These are phyloP conservation scores for Lycocorax pyrrhopterus DNA, from an alignment of 2,113 vertebrate species.

Conservation along the genomic window DNA sequence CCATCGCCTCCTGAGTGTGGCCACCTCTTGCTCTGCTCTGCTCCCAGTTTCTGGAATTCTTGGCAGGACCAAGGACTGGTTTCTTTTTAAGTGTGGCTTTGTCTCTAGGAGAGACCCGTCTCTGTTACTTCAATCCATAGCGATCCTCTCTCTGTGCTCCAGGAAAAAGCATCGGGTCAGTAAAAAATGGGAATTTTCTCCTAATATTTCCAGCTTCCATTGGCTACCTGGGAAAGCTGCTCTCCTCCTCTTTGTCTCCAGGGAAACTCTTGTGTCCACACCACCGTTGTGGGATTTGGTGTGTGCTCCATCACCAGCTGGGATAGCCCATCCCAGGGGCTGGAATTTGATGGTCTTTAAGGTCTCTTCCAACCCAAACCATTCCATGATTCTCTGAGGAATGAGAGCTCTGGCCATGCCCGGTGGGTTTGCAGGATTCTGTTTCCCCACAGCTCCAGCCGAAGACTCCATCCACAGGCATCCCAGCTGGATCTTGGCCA, in stretches of 20 bases:
- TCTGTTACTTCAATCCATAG: accelerated
- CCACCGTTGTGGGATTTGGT: not conserved
- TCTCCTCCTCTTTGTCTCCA: not conserved
- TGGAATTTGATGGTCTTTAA: not conserved
- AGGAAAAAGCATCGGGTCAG: not conserved
- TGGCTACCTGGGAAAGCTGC: not conserved
- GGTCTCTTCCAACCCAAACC: not conserved
- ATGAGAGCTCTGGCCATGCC: accelerated
- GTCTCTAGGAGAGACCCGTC: not conserved
- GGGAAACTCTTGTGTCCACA: not conserved
- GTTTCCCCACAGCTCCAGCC: not conserved
- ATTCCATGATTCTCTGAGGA: not conserved
- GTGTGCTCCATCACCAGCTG: accelerated
- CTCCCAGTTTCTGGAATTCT: not conserved
- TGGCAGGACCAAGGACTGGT: not conserved
- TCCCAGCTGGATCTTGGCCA: not conserved
- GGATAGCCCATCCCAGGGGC: not conserved
- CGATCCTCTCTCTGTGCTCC: accelerated
- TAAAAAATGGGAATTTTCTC: not conserved
- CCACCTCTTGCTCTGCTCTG: not conserved
- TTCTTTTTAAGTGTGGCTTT: not conserved
- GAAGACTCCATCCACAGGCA: not conserved
- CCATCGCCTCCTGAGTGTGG: accelerated
- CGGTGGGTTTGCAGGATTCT: not conserved
- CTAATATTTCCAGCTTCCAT: not conserved